A percentile compares a stretch with the other conserved stretches of the same genome.
phyloP scores from a whole-genome alignment of 2,888 invertebrate genomes.

The Nemapogon koenigi region DNA sequence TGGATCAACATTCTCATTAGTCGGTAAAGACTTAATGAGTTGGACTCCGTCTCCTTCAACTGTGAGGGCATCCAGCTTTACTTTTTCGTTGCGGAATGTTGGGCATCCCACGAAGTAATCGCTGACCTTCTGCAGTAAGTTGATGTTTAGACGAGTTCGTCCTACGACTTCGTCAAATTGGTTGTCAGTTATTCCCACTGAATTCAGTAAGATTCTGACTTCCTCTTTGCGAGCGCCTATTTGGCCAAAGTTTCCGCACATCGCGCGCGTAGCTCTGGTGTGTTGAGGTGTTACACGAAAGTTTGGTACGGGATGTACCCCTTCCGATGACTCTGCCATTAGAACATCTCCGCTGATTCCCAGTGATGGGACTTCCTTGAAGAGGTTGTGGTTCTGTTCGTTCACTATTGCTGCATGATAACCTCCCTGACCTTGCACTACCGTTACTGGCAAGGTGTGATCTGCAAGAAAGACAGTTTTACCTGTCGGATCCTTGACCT shows the following conservation, averaged over 20 bases:
- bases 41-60: constrained; percentile 10
- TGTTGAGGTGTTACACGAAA: constrained; percentile 16
- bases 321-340: constrained; percentile 23
- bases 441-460: constrained; percentile 20
- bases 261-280: constrained; percentile 10
- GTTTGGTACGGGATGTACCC: constrained; percentile 21
- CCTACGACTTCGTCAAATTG: constrained; percentile 1
- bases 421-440: constrained; percentile 22
- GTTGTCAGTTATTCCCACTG: constrained; percentile 2
- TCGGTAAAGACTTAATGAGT: constrained; percentile 1
- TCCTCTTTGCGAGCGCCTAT: constrained; percentile 7
- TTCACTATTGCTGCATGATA: constrained; percentile 22
- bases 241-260: constrained; percentile 9
- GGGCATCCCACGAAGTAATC: constrained; percentile 11
- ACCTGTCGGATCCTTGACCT: constrained; percentile 14
- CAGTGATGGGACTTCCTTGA: constrained; percentile 25
- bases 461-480: constrained; percentile 20
- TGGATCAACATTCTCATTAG: not conserved
- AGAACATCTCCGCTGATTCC: constrained; percentile 25
- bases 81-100: constrained; percentile 14
- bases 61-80: constrained; percentile 13
- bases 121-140: constrained; percentile 1
- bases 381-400: constrained; percentile 22
- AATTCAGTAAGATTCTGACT: not conserved
- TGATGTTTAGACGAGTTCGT: constrained; percentile 2